These are phyloP conservation scores for Macropus fuliginosus DNA, from an alignment of 2,797 vertebrate species.

Conservation along the genomic window DNA sequence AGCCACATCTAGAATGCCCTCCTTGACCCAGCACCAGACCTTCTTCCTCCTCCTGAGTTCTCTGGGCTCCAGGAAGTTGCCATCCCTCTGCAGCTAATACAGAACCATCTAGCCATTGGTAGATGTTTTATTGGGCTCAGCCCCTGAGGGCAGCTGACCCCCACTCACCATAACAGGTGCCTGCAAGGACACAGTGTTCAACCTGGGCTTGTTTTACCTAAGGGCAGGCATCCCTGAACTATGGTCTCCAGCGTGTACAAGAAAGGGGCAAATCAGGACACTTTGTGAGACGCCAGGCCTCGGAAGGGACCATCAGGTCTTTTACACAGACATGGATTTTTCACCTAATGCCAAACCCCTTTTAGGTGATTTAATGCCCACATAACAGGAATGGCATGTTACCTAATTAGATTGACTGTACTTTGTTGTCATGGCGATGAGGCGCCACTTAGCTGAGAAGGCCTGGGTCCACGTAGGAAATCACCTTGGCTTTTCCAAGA, in stretches of 20 bases:
- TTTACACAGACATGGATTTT: background rate
- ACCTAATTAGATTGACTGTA: background rate
- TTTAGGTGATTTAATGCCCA: background rate
- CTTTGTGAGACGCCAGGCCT: background rate
- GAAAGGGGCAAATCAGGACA: background rate
- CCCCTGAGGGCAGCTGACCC: background rate
- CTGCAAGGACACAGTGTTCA: background rate
- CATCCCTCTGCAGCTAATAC: background rate
- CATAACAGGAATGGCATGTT: background rate
- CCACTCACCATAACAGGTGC: background rate
- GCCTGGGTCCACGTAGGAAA: background rate
- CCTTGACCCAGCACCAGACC: background rate
- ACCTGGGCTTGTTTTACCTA: background rate
- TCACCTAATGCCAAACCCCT: background rate
- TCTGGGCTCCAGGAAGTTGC: background rate
- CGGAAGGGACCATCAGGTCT: background rate
- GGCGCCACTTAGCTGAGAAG: background rate
- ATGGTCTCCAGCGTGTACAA: background rate
- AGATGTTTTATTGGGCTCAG: background rate
- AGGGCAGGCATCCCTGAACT: background rate
- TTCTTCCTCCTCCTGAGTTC: background rate
- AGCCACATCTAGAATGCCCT: background rate
- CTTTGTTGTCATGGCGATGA: slow-evolving; percentile 42
- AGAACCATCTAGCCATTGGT: background rate
- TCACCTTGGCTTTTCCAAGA: background rate